A percentile compares a stretch with the other conserved stretches of the same genome.
Evolutionary conservation across 2,797 vertebrate species (phyloP).

Genomic region (Lagocephalus sceleratus): DNA sequence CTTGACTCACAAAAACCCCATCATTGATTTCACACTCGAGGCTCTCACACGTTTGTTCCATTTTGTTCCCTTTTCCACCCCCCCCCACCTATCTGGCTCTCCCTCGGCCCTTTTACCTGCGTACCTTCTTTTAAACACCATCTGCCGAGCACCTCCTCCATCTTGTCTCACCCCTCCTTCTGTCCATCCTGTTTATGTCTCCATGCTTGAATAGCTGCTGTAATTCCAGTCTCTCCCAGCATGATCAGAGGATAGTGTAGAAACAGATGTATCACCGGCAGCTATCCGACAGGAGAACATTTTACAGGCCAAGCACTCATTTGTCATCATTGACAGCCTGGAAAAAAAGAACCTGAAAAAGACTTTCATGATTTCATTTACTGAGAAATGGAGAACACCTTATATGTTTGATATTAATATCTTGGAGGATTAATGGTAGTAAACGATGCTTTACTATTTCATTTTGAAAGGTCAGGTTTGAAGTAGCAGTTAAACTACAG

Average conservation of each 20-base stretch:
- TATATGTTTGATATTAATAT: neutral
- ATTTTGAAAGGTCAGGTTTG: slow-evolving; percentile 49
- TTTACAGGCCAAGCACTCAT: slow-evolving; percentile 58
- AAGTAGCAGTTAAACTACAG: slow-evolving; percentile 19
- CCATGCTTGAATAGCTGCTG: slow-evolving; percentile 51
- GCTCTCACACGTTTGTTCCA: slow-evolving; percentile 18
- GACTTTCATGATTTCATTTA: slow-evolving; percentile 9
- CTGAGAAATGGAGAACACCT: slow-evolving; percentile 3
- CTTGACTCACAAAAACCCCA: too few relatives aligned
- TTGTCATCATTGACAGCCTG: slow-evolving; percentile 65
- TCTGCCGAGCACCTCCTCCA: neutral
- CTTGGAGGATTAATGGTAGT: slow-evolving; percentile 26
- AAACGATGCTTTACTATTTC: slow-evolving; percentile 20
- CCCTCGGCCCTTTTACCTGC: slow-evolving; percentile 4
- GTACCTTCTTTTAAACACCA: neutral
- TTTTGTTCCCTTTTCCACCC: slow-evolving; percentile 5
- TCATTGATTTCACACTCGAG: slow-evolving; percentile 8
- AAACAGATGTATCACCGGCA: slow-evolving; percentile 65
- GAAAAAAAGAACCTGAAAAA: slow-evolving; percentile 17
- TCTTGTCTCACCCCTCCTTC: slow-evolving; percentile 6
- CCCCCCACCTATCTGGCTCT: neutral
- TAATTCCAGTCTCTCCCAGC: slow-evolving; percentile 53
- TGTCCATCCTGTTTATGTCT: slow-evolving; percentile 36
- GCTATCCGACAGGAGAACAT: slow-evolving; percentile 54
- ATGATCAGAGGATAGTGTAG: slow-evolving; percentile 51